Base-by-base conservation (phyloP, 2,797 vertebrate species). In the Gadopsis marmoratus region DNA sequence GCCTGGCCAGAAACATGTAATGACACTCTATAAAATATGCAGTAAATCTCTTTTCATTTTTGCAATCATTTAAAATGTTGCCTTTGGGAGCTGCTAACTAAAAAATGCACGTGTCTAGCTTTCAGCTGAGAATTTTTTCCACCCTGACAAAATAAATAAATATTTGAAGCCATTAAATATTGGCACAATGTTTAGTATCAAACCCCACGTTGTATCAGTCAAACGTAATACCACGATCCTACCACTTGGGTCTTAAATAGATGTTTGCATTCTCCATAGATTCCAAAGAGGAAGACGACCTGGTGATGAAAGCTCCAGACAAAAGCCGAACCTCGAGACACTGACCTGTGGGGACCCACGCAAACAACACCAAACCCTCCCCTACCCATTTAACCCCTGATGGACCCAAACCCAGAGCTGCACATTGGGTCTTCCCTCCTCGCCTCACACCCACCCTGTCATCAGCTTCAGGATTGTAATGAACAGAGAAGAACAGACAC, bases 381-480 rank as follows among this genome's bases (percentile, higher is more conserved):
- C 19, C n/a, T 21, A 11, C 48, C 63, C 31, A 5, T 33, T 2
- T 2, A 3, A 35, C 19, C 59, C 60, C 68, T 13, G 26, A 64
- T 7, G 43, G 77, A 86, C 79, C 54, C 41, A 4, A 67, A 77
- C 84, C 88, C 87, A 84, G 83, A 92, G 63, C 88, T 86, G 90
- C 88, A 88, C 88, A 72, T 83, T 89, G 88, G 90, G 84, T 70
- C 60, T 21, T 2, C 48, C 31, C 63, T 14, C 58, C 73, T n/a
- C 33, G 2, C 71, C 64, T 41, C 62, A 69, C 69, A 77, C 90
- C 89, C 91, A 84, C 91, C 89, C 74, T 65, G 62, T 58, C 62
- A 81, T 88, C 93, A 91, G 89, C 93, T 90, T 91, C 79, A 82
- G 83, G 90, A 94, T 86, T 91, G 88, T 89, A 91, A 81, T 17